phyloP scores from a whole-genome alignment of 2,888 invertebrate species.

The Salticus scenicus region DNA sequence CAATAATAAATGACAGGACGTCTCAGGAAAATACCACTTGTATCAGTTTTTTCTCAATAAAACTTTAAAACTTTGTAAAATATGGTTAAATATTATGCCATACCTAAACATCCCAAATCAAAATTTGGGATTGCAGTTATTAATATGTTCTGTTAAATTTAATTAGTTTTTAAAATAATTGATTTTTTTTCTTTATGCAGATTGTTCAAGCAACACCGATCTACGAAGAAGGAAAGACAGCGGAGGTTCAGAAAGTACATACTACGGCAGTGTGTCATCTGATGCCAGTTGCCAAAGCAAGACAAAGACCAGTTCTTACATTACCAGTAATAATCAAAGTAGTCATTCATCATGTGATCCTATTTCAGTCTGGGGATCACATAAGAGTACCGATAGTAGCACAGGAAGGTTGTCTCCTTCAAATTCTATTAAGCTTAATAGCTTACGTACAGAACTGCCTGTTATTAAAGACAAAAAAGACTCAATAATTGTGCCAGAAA shows the following conservation, averaged over 20 bases:
- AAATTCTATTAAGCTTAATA: conserved; percentile 12
- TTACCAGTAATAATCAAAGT: conserved; percentile 19
- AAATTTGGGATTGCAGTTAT: no score
- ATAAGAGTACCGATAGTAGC: conserved; percentile 49
- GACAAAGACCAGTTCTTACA: conserved; percentile 33
- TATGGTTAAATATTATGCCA: no score
- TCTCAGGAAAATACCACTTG: no score
- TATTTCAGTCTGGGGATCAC: conserved; percentile 52
- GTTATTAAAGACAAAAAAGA: neutral
- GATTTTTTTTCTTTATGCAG: no score
- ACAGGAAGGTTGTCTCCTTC: conserved; percentile 28
- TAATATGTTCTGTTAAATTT: no score
- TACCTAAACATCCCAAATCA: no score
- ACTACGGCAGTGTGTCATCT: conserved; percentile 63
- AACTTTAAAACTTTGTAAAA: no score
- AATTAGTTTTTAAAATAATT: no score
- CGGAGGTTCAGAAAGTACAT: conserved; percentile 52
- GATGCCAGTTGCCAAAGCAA: conserved; percentile 56
- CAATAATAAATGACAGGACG: no score
- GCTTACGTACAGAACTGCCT: conserved; percentile 9
- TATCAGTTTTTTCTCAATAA: no score
- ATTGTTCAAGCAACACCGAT: no score
- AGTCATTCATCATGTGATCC: conserved; percentile 50
- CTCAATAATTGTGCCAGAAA: neutral
- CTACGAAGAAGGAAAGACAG: conserved; percentile 44